Conservation (phyloP, 2,797 vertebrate species). For the Saxicola maurus region DNA sequence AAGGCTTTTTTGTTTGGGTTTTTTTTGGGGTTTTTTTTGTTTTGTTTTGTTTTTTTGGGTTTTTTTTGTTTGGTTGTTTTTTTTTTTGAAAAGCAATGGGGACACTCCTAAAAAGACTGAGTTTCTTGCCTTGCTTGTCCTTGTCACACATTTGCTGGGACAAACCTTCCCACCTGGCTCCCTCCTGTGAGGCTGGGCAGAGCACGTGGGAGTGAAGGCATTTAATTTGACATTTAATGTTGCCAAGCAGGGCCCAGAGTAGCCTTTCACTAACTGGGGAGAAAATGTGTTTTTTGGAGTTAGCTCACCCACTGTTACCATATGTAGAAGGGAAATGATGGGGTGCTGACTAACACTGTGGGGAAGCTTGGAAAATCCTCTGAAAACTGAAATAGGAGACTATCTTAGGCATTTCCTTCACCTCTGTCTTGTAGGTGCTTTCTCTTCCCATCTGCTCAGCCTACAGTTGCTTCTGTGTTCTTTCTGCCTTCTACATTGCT, state of each 20-base stretch:
- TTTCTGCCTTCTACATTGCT: constrained; percentile 18
- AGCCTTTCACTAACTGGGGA: constrained; percentile 11
- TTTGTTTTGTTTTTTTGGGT: too few species aligned
- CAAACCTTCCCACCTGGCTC: background rate
- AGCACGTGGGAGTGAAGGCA: background rate
- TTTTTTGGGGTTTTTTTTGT: too few species aligned
- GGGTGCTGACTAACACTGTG: constrained; percentile 64
- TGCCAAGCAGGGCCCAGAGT: background rate
- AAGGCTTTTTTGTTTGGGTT: background rate
- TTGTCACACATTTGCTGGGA: background rate
- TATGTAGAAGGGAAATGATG: constrained; percentile 62
- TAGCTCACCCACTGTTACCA: constrained; percentile 36
- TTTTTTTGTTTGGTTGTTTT: too few species aligned
- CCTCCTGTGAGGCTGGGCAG: background rate
- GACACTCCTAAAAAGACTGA: background rate
- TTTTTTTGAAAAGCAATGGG: background rate
- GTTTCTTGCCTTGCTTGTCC: background rate
- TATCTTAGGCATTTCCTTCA: constrained; percentile 61
- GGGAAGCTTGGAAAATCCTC: constrained; percentile 60
- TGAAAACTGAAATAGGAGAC: constrained; percentile 65
- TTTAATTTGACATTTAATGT: constrained; percentile 15
- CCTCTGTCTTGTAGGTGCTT: constrained; percentile 22
- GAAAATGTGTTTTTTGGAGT: constrained; percentile 42
- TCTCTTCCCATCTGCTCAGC: constrained; percentile 51
- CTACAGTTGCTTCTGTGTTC: constrained; percentile 31